phyloP scores from a whole-genome alignment of 2,888 invertebrate species.

The Sclerodermus sp. region DNA sequence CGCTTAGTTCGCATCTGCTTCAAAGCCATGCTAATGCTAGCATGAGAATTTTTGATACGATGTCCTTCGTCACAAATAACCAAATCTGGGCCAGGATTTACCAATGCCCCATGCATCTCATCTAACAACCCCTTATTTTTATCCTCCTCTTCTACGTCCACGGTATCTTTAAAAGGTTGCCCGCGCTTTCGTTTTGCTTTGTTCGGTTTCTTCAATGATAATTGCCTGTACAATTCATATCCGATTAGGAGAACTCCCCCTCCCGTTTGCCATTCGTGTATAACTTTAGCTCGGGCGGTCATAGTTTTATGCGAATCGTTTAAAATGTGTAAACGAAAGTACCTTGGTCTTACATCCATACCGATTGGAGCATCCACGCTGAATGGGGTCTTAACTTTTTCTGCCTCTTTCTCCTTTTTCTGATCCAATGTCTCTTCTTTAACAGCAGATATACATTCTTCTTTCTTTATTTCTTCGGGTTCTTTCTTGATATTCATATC shows the following conservation, averaged over 20 bases:
- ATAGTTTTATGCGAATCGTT: conserved; percentile 94
- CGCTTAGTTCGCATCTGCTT: conserved; percentile 94
- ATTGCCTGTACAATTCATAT: conserved; percentile 91
- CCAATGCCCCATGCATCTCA: conserved; percentile 81
- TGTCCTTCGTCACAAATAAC: conserved; percentile 98
- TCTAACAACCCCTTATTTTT: conserved; percentile 76
- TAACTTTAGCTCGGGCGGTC: conserved; percentile 83
- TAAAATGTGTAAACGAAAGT: conserved; percentile 85
- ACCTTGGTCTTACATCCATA: conserved; percentile 65
- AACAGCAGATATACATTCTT: conserved; percentile 28
- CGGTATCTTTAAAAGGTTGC: conserved; percentile 59
- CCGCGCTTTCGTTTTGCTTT: conserved; percentile 63
- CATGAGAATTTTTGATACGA: conserved; percentile 96
- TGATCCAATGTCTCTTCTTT: conserved; percentile 31
- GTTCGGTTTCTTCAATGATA: conserved; percentile 77
- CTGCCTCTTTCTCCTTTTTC: conserved; percentile 39
- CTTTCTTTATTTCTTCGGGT: conserved; percentile 36
- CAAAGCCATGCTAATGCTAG: conserved; percentile 92
- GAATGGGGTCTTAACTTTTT: conserved; percentile 46
- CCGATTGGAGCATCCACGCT: conserved; percentile 47
- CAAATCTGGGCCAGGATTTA: conserved; percentile 89
- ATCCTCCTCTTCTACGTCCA: conserved; percentile 63
- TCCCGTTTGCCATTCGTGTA: conserved; percentile 79
- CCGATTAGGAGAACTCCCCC: conserved; percentile 96
- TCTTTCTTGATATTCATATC: conserved; percentile 44